Percentiles rank a stretch among this genome's conserved stretches.
phyloP scores from a whole-genome alignment of 2,888 invertebrate genomes.

The Cheilosia pagana region DNA sequence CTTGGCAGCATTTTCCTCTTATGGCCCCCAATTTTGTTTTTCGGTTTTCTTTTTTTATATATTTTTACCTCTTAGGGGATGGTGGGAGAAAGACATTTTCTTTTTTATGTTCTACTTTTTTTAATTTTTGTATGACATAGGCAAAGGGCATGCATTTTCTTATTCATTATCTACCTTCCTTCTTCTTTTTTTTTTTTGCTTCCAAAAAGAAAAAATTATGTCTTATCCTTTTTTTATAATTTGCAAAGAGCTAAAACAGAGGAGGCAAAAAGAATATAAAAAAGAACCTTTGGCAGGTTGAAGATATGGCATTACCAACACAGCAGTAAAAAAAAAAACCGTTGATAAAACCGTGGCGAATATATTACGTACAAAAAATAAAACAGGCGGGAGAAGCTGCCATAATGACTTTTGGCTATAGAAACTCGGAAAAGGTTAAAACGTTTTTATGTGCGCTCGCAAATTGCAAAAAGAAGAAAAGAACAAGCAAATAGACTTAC shows the following conservation, averaged over 20 bases:
- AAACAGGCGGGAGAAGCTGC: slow-evolving; percentile 30
- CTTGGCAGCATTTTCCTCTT: slow-evolving; percentile 70
- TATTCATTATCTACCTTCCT: slow-evolving; percentile 52
- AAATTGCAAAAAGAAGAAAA: slow-evolving; percentile 5
- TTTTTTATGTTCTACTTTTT: slow-evolving; percentile 33
- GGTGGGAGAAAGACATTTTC: slow-evolving; percentile 58
- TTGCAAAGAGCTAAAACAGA: slow-evolving; percentile 50
- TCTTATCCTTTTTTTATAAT: slow-evolving; percentile 54
- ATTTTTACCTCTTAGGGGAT: slow-evolving; percentile 63
- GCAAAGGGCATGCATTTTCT: slow-evolving; percentile 66
- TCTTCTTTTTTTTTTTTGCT: slow-evolving; percentile 30
- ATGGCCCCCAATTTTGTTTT: slow-evolving; percentile 71
- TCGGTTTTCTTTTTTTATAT: slow-evolving; percentile 28
- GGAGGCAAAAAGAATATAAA: slow-evolving; percentile 21
- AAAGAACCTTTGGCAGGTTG: slow-evolving; percentile 54
- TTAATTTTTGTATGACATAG: slow-evolving; percentile 62
- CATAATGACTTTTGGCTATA: slow-evolving; percentile 50
- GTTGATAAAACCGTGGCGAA: slow-evolving; percentile 22
- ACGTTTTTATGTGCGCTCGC: slow-evolving; percentile 10
- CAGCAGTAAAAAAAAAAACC: slow-evolving; percentile 31
- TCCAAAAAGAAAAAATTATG: slow-evolving; percentile 42
- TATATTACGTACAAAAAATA: not conserved
- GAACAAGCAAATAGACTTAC: not conserved
- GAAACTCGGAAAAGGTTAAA: slow-evolving; percentile 48
- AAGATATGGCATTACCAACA: slow-evolving; percentile 56